A percentile compares a stretch with the other conserved stretches of the same genome.
Evolutionary conservation across 30 jellyfish, hydroid and myxozoan genomes (phyloP).

Genomic region (Chrysaora quinquecirrha): DNA sequence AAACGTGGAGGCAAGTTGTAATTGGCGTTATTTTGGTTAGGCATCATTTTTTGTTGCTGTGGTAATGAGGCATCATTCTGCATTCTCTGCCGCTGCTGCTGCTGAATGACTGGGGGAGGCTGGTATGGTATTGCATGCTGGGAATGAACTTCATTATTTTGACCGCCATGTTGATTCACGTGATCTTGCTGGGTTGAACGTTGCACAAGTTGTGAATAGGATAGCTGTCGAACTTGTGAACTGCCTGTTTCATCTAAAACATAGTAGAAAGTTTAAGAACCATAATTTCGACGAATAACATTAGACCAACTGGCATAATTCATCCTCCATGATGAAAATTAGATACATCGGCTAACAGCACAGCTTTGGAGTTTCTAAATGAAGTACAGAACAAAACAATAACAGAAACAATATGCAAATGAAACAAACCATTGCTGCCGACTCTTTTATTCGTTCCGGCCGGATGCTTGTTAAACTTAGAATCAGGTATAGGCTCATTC

Average conservation of each 20-base stretch:
- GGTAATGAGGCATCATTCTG: constrained; percentile 7
- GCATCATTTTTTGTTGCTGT: not conserved
- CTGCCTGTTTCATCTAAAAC: constrained; percentile 27
- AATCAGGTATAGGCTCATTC: not conserved
- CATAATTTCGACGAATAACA: no score
- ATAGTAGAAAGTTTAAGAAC: not conserved
- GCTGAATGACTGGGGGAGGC: constrained; percentile 20
- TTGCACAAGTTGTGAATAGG: constrained; percentile 28
- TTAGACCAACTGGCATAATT: no score
- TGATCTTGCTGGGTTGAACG: constrained; percentile 7
- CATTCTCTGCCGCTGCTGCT: constrained; percentile 16
- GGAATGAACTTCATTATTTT: not conserved
- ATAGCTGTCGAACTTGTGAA: not conserved
- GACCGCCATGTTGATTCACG: constrained; percentile 12
- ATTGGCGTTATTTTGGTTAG: not conserved
- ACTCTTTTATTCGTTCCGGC: not conserved
- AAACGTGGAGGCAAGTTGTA: constrained; percentile 51
- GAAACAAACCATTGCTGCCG: not conserved
- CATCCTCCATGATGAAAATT: no score
- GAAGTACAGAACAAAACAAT: no score
- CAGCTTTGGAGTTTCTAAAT: no score
- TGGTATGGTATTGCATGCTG: not conserved
- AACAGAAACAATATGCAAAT: no score
- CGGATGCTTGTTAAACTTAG: not conserved
- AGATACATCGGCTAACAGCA: no score